Evolutionary conservation across 37 sponge, comb jelly and placozoan species (phyloP).

Genomic region (Axinella damicornis): DNA sequence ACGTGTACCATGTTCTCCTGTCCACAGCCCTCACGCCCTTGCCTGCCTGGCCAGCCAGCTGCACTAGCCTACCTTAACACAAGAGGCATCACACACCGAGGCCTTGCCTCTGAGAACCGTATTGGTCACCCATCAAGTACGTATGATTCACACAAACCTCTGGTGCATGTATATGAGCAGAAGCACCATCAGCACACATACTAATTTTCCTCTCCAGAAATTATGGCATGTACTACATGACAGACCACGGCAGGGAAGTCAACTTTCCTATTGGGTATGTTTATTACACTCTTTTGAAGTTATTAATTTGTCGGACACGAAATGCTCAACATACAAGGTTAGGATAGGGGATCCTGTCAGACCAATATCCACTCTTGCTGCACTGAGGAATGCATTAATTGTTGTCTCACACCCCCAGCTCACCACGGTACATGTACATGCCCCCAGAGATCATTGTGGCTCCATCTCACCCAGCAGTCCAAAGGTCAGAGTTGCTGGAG

Average conservation of each 20-base stretch:
- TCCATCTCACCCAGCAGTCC: conserved; percentile 36
- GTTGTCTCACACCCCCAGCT: conserved; percentile 39
- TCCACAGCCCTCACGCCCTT: background rate
- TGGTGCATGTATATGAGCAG: too few species aligned
- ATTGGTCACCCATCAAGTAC: conserved; percentile 68
- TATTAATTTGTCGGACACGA: too few species aligned
- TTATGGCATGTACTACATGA: conserved; percentile 90
- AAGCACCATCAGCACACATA: too few species aligned
- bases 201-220: too few species aligned
- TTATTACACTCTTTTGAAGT: too few species aligned
- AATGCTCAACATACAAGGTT: too few species aligned
- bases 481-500: too few species aligned
- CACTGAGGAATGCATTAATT: too few species aligned
- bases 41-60: conserved; percentile 57
- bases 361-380: too few species aligned
- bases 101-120: conserved; percentile 67
- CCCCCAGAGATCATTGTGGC: conserved; percentile 81
- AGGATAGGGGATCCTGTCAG: too few species aligned
- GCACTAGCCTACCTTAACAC: conserved; percentile 68
- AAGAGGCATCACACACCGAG: conserved; percentile 61
- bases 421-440: conserved; percentile 84
- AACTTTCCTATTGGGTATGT: conserved; percentile 88
- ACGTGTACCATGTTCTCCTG: background rate
- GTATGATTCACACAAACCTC: too few species aligned
- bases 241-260: conserved; percentile 77